These are phyloP conservation scores for Pemphredon lugubris DNA, from an alignment of 2,888 invertebrate species.

Conservation along the genomic window DNA sequence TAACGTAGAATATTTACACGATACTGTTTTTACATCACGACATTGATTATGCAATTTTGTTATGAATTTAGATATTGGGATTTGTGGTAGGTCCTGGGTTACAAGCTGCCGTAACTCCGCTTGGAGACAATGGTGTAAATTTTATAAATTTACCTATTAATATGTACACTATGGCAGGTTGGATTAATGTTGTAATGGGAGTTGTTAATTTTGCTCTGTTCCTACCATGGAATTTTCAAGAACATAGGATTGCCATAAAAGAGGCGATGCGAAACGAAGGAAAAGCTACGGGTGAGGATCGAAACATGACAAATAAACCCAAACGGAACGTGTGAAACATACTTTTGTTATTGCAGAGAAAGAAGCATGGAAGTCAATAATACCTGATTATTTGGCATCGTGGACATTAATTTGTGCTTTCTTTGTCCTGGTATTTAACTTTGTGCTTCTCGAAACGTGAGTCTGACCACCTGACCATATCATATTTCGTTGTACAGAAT, in stretches of 20 bases:
- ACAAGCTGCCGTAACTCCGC: slow-evolving; percentile 90
- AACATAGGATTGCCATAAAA: slow-evolving; percentile 88
- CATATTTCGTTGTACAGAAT: no score
- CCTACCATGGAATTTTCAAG: slow-evolving; percentile 88
- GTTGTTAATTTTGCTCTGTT: slow-evolving; percentile 88
- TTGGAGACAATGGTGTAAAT: slow-evolving; percentile 87
- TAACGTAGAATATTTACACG: slow-evolving; percentile 46
- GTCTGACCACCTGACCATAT: no score
- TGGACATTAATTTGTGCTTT: slow-evolving; percentile 91
- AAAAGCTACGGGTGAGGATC: slow-evolving; percentile 83
- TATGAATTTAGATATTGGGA: slow-evolving; percentile 85
- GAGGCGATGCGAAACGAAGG: slow-evolving; percentile 91
- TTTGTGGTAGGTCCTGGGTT: slow-evolving; percentile 93
- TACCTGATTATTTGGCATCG: slow-evolving; percentile 89
- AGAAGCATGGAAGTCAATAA: slow-evolving; percentile 87
- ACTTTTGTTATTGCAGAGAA: slow-evolving; percentile 85
- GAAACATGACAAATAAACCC: no score
- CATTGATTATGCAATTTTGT: slow-evolving; percentile 16
- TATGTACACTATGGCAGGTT: slow-evolving; percentile 94
- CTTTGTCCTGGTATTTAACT: slow-evolving; percentile 93
- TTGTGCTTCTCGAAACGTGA: slow-evolving; percentile 92
- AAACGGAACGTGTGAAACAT: no score
- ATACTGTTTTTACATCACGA: neutral
- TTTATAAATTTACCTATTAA: slow-evolving; percentile 85
- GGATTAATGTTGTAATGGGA: slow-evolving; percentile 91